A percentile compares a stretch with the other conserved stretches of the same genome.
These are phyloP conservation scores for Montipora sp. DNA, from an alignment of 64 coral and sea anemone genomes.

Conservation along the genomic window DNA sequence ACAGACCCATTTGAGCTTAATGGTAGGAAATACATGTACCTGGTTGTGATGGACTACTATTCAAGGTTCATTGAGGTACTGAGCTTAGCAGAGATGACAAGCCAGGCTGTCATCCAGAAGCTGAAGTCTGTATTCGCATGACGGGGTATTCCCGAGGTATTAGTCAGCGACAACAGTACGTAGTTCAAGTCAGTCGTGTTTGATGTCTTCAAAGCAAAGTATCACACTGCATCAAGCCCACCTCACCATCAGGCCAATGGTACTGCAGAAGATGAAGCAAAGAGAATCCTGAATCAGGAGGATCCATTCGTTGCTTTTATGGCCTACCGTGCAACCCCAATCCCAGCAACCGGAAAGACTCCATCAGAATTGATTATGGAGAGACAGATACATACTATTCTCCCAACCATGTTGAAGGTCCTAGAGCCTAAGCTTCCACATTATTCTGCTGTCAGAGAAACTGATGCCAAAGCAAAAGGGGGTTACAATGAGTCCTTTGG, in stretches of 20 bases:
- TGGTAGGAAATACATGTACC: too few species aligned
- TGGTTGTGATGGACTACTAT: too few species aligned
- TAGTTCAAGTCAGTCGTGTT: slow-evolving; percentile 1
- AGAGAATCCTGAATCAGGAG: slow-evolving; percentile 6
- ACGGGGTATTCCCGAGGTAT: too few species aligned
- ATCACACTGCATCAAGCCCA: slow-evolving; percentile 41
- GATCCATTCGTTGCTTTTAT: slow-evolving; percentile 17
- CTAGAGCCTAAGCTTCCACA: background rate
- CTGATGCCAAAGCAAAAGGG: slow-evolving; percentile 9
- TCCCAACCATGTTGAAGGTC: background rate
- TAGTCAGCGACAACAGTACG: too few species aligned
- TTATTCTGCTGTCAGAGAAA: slow-evolving; percentile 5
- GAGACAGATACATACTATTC: slow-evolving; percentile 21
- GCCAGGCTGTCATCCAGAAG: too few species aligned
- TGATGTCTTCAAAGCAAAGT: background rate
- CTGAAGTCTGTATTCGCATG: too few species aligned
- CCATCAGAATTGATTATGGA: slow-evolving; percentile 43
- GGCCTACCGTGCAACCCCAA: slow-evolving; percentile 7
- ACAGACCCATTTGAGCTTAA: too few species aligned
- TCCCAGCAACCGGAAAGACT: slow-evolving; percentile 20
- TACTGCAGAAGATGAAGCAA: slow-evolving; percentile 7
- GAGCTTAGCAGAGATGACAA: too few species aligned
- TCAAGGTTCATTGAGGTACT: too few species aligned
- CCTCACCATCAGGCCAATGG: slow-evolving; percentile 31
- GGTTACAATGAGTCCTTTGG: slow-evolving; percentile 3